These are phyloP conservation scores for Nomada fucata DNA, from an alignment of 2,888 invertebrate species.

Conservation along the genomic window DNA sequence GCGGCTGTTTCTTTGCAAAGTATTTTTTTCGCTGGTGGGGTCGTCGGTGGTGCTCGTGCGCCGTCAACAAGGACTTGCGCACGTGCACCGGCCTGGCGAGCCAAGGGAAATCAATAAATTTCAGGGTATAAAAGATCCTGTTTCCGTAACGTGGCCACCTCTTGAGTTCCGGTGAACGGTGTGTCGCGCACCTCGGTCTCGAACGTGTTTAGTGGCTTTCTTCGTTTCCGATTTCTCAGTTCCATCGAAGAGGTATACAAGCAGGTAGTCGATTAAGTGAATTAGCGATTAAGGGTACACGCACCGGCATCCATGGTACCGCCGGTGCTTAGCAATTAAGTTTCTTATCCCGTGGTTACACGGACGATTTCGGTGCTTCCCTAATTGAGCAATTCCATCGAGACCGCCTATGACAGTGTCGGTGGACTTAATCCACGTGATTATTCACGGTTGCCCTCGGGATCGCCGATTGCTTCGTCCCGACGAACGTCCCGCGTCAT, in stretches of 20 bases:
- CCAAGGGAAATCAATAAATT: conserved; percentile 75
- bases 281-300: conserved; percentile 52
- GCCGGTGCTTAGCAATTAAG: conserved; percentile 61
- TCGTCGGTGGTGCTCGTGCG: conserved; percentile 48
- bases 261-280: conserved; percentile 64
- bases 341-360: conserved; percentile 20
- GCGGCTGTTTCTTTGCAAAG: conserved; percentile 1
- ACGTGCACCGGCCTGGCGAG: conserved; percentile 57
- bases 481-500: not conserved
- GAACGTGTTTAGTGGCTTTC: conserved; percentile 64
- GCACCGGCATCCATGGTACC: conserved; percentile 35
- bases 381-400: conserved; percentile 14
- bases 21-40: conserved; percentile 5
- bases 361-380: conserved; percentile 60
- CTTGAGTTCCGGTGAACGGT: conserved; percentile 71
- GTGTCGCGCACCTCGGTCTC: conserved; percentile 63
- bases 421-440: not conserved
- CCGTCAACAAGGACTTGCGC: conserved; percentile 63
- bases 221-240: conserved; percentile 57
- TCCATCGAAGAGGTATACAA: conserved; percentile 61
- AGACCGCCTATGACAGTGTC: not conserved
- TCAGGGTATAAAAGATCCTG: conserved; percentile 77
- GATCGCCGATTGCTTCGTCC: not conserved
- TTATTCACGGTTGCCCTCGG: no score
- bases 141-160: conserved; percentile 67